A percentile compares a stretch with the other conserved stretches of the same genome.
Evolutionary conservation across 1,140 invertebrate species (phyloP).

Genomic region (Nixonia krombeini): DNA sequence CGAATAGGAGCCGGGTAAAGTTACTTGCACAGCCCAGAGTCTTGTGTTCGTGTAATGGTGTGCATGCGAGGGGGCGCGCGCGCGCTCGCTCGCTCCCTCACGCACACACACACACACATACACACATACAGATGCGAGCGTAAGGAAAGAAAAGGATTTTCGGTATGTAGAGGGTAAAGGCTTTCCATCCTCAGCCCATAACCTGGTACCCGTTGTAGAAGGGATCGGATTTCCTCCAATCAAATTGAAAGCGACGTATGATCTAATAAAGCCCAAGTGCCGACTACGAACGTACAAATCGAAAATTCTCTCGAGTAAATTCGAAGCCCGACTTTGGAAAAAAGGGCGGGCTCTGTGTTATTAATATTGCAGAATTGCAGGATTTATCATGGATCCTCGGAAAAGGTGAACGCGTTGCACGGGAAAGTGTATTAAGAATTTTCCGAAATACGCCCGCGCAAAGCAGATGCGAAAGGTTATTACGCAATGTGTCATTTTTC

Average conservation of each 20-base stretch:
- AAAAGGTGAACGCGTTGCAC: too few species aligned
- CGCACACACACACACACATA: not conserved
- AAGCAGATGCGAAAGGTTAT: too few species aligned
- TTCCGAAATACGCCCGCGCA: too few species aligned
- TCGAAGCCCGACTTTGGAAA: constrained; percentile 35
- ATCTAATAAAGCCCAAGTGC: constrained; percentile 58
- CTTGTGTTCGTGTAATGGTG: not conserved
- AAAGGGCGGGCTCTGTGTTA: constrained; percentile 16
- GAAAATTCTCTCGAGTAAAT: constrained; percentile 45
- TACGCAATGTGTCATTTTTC: too few species aligned
- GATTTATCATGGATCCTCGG: constrained; percentile 8
- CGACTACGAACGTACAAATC: constrained; percentile 47
- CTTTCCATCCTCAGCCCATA: constrained; percentile 31
- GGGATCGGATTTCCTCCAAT: constrained; percentile 58
- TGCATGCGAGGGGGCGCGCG: too few species aligned
- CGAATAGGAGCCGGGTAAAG: constrained; percentile 21
- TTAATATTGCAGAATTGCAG: constrained; percentile 23
- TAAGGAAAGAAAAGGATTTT: constrained; percentile 33
- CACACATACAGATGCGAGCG: not conserved
- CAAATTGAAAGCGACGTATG: constrained; percentile 60
- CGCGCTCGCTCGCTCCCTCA: too few species aligned
- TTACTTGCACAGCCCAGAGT: constrained; percentile 4
- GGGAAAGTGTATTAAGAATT: too few species aligned
- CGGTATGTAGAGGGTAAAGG: constrained; percentile 30
- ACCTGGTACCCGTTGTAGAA: constrained; percentile 33